Conservation (phyloP, 2,797 vertebrate genomes). For the Telmatherina bonti region DNA sequence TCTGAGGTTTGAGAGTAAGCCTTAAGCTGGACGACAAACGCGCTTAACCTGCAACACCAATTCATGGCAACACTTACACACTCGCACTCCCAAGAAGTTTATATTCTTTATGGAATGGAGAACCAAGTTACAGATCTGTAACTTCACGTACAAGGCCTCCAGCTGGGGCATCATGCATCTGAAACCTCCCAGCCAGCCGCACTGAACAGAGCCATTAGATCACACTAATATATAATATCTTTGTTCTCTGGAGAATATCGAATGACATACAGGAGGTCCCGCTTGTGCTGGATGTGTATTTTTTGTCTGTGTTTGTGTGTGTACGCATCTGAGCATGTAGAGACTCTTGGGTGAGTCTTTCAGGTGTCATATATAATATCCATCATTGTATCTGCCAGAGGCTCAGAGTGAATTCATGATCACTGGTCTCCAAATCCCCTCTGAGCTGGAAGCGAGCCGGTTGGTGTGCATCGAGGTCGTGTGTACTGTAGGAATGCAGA, state of each 20-base stretch:
- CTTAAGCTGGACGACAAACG: conserved; percentile 8
- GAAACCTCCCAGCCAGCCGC: conserved; percentile 55
- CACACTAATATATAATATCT: conserved; percentile 61
- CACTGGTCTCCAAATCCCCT: conserved; percentile 58
- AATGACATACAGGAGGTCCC: conserved; percentile 46
- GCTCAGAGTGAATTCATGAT: conserved; percentile 67
- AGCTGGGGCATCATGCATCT: conserved; percentile 39
- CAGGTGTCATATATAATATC: conserved; percentile 62
- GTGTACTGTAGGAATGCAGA: conserved; percentile 45
- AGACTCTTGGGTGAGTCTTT: conserved; percentile 57
- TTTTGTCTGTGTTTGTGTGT: conserved; percentile 22
- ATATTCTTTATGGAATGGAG: conserved; percentile 46
- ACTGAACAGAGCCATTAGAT: conserved; percentile 61
- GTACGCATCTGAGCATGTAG: conserved; percentile 1
- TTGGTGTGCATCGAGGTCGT: conserved; percentile 45
- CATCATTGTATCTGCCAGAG: conserved; percentile 53
- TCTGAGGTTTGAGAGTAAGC: conserved; percentile 12
- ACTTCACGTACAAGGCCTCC: conserved; percentile 65
- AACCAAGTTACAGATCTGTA: conserved; percentile 55
- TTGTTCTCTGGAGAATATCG: conserved; percentile 51
- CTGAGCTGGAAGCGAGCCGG: conserved; percentile 50
- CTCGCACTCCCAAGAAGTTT: conserved; percentile 57
- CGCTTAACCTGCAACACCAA: conserved; percentile 27
- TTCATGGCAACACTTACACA: conserved; percentile 28
- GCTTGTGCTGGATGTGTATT: conserved; percentile 32